phyloP scores from a whole-genome alignment of 2,888 invertebrate species.

The Gortyna flavago region DNA sequence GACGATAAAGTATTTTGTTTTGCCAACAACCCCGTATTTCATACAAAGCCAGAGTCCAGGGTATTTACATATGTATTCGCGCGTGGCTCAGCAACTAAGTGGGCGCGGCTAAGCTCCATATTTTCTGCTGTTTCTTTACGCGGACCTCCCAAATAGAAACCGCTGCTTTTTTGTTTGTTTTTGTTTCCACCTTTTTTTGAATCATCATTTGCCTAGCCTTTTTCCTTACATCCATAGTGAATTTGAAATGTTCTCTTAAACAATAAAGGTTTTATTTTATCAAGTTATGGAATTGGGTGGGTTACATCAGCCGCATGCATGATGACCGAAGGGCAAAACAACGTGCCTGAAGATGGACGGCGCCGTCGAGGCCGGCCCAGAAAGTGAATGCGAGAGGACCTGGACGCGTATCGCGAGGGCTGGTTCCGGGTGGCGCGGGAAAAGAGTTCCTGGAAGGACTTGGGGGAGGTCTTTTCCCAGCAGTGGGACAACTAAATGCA shows the following conservation, averaged over 20 bases:
- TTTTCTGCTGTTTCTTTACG: constrained; percentile 30
- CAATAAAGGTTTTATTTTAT: not conserved
- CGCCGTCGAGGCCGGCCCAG: too few species aligned
- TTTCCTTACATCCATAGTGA: too few species aligned
- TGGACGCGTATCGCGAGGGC: too few species aligned
- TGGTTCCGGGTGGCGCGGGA: too few species aligned
- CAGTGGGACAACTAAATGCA: too few species aligned
- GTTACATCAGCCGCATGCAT: not conserved
- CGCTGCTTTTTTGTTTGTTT: constrained; percentile 5
- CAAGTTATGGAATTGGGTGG: too few species aligned
- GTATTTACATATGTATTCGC: constrained; percentile 46
- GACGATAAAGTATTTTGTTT: constrained; percentile 42
- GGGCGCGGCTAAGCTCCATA: constrained; percentile 36
- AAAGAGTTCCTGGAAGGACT: too few species aligned
- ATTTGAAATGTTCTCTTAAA: not conserved
- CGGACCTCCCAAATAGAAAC: not conserved
- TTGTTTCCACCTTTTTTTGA: not conserved
- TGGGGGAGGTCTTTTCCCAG: too few species aligned
- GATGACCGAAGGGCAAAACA: not conserved
- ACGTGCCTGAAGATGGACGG: not conserved
- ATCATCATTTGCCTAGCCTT: too few species aligned
- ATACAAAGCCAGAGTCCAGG: constrained; percentile 13
- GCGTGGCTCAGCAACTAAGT: constrained; percentile 27
- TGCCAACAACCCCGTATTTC: constrained; percentile 18
- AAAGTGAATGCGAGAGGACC: too few species aligned